Percentiles rank a stretch among this genome's conserved stretches.
These are phyloP conservation scores for Stigmatopora nigra DNA, from an alignment of 2,113 vertebrate genomes.

Conservation along the genomic window DNA sequence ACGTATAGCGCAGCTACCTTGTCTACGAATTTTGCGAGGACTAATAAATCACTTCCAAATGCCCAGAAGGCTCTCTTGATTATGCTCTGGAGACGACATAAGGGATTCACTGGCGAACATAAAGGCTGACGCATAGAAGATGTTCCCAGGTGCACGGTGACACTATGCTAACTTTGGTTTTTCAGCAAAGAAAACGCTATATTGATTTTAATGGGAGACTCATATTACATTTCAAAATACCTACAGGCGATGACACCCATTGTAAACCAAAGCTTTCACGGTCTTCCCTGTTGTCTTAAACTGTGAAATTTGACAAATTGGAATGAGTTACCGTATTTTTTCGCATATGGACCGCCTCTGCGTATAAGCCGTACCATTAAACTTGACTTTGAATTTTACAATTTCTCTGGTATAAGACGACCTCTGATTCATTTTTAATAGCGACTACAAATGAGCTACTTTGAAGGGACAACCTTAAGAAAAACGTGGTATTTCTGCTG, in stretches of 20 bases:
- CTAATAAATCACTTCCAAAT: conserved; percentile 34
- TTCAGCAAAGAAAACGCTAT: background rate
- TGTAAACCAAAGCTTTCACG: background rate
- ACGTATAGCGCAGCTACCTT: conserved; percentile 23
- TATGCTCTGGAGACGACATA: conserved; percentile 36
- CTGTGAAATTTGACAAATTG: no score
- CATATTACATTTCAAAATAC: background rate
- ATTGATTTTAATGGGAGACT: background rate
- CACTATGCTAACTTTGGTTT: conserved; percentile 10
- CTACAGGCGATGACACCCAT: background rate
- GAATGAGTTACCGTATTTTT: no score
- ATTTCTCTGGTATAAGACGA: no score
- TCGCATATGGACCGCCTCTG: no score
- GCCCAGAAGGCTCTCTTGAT: conserved; percentile 34
- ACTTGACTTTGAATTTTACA: no score
- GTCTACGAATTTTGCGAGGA: conserved; percentile 23
- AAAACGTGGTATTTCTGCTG: no score
- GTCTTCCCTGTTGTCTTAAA: background rate
- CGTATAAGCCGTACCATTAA: no score
- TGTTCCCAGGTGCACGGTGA: conserved; percentile 10
- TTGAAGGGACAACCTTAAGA: no score
- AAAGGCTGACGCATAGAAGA: conserved; percentile 24
- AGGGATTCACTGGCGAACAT: conserved; percentile 40
- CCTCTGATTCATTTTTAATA: no score
- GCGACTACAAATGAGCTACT: no score